Evolutionary conservation across 2,888 invertebrate species (phyloP).

Genomic region (Lissocephala sabroskyi): DNA sequence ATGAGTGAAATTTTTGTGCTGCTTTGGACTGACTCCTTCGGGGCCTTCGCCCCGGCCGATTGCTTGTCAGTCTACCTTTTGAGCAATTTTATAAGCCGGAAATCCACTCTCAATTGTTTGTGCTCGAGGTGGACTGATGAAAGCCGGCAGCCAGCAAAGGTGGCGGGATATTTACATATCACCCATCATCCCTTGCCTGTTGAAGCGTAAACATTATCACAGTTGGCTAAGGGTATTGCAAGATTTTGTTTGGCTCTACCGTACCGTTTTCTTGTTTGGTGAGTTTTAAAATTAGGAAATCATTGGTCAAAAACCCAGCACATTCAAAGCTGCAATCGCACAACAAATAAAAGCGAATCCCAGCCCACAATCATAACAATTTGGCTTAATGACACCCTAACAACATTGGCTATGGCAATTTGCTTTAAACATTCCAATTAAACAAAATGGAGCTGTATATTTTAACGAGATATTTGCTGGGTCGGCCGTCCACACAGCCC

Average conservation of each 20-base stretch:
- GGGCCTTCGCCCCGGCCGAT: constrained; percentile 6
- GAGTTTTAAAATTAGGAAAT: constrained; percentile 19
- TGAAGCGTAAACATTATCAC: constrained; percentile 64
- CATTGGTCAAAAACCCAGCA: too few species aligned
- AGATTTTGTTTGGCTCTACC: constrained; percentile 26
- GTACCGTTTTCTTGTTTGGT: constrained; percentile 4
- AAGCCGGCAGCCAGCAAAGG: too few species aligned
- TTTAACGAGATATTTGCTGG: constrained; percentile 25
- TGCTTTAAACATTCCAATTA: constrained; percentile 19
- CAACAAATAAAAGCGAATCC: not conserved
- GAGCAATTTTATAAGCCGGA: constrained; percentile 54
- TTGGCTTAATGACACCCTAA: constrained; percentile 1
- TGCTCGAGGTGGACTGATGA: constrained; percentile 34
- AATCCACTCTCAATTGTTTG: constrained; percentile 69
- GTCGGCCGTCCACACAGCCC: not conserved
- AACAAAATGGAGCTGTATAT: constrained; percentile 22
- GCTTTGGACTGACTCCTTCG: constrained; percentile 8
- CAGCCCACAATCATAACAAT: not conserved
- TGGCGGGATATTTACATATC: constrained; percentile 51
- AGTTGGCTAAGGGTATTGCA: constrained; percentile 46
- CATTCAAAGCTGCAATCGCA: not conserved
- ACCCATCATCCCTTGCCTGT: constrained; percentile 41
- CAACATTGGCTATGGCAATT: constrained; percentile 6
- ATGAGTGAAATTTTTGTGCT: constrained; percentile 2
- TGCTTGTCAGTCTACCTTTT: constrained; percentile 26